phyloP scores from a whole-genome alignment of 2,797 vertebrate genomes.

The Alosa sapidissima region DNA sequence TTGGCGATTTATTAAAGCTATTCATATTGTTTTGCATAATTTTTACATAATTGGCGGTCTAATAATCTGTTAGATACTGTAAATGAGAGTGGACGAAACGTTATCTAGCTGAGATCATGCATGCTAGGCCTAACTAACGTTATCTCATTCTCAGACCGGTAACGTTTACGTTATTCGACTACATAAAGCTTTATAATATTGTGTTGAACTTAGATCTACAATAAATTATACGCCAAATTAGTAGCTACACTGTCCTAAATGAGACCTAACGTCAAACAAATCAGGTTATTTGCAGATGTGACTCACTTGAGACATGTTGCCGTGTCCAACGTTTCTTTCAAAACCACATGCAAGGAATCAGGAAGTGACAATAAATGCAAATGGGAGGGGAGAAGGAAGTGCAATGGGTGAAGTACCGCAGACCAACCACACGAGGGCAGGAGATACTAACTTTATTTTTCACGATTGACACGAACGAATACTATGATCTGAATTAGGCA shows the following conservation, averaged over 20 bases:
- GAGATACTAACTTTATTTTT: not conserved
- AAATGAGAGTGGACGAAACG: too few species aligned
- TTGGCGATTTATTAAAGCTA: too few species aligned
- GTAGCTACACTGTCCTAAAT: not conserved
- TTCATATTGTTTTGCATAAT: too few species aligned
- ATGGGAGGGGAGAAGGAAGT: constrained; percentile 6
- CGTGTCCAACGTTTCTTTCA: not conserved
- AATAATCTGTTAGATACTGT: too few species aligned
- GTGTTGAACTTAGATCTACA: not conserved
- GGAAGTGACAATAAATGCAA: not conserved
- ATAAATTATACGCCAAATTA: not conserved
- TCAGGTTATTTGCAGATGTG: not conserved
- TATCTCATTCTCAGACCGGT: not conserved
- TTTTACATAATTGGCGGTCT: too few species aligned
- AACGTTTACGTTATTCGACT: not conserved
- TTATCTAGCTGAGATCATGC: not conserved
- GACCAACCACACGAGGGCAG: constrained; percentile 4
- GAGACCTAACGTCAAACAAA: not conserved
- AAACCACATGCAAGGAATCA: not conserved
- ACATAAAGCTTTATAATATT: not conserved
- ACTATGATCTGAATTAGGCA: not conserved
- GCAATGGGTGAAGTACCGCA: not conserved
- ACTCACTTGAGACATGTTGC: constrained; percentile 20
- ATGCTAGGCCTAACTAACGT: not conserved
- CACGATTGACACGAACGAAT: too few species aligned